Evolutionary conservation across 1,140 invertebrate species (phyloP), one percentile per base, ranked within the genome.

Genomic region (Brachionus plicatilis): DNA sequence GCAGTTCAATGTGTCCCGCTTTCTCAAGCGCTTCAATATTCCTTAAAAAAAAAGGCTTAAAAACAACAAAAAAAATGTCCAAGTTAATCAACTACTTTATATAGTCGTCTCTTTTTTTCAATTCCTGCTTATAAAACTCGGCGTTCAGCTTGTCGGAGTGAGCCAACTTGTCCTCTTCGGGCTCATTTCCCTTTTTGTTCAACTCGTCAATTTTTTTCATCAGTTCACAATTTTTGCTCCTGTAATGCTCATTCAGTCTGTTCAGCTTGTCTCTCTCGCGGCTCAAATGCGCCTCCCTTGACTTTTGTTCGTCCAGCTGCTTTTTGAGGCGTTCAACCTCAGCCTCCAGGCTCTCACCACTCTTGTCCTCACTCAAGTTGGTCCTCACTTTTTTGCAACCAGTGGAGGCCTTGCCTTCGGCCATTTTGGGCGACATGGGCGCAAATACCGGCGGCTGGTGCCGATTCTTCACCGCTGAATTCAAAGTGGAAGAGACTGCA

Each of bases 41-140:
- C 33, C 79, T 82, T 17, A 3, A 33, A 41, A 60, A 68, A 7
- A 27, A 17, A 82, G n/a, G 11, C 4, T 12, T 11, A 47, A 47
- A 47, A 47, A 47, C 0, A 0, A n/a, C n/a, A 47, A 47, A 47
- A 47, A 47, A 47, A 45, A 45, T 33, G 3, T 65, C 3, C n/a
- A 82, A 65, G 14, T 37, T 11, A 0, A 9, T 8, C 45, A 68
- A 60, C 12, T 65, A 82, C 79, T 68, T 82, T n/a, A 82, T 82
- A 27, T 68, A 68, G 9, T 82, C 79, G 14, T 82, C 79, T 68
- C 65, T 60, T 82, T 82, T 82, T 45, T 29, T 60, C 24, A 82
- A 47, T 24, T 82, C 79, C 45, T 76, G 72, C 37, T 65, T 82
- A 82, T 65, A 60, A 82, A 41, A 82, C n/a, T 68, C 79, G 0